phyloP scores from a whole-genome alignment of 37 sponge, comb jelly and placozoan genomes.

The Aphrocallistes beatrix region DNA sequence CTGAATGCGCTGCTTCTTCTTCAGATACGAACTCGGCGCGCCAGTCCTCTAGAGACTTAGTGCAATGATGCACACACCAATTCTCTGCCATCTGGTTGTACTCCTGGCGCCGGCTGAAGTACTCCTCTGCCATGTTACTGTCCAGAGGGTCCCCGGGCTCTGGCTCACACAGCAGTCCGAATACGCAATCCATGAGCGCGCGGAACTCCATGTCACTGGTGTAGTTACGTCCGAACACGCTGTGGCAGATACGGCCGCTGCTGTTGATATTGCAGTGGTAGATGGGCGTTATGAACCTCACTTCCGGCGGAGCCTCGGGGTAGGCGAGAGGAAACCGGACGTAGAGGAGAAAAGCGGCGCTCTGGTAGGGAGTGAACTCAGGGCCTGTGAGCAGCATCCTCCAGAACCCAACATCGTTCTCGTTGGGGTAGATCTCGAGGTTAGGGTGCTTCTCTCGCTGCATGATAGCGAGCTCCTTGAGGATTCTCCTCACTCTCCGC shows the following conservation, averaged over 20 bases:
- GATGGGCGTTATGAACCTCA: slow-evolving; percentile 26
- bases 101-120: background rate
- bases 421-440: slow-evolving; percentile 15
- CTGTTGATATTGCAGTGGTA: slow-evolving; percentile 25
- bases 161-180: background rate
- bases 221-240: slow-evolving; percentile 18
- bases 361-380: background rate
- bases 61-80: background rate
- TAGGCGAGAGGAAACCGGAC: slow-evolving; percentile 17
- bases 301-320: slow-evolving; percentile 20
- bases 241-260: slow-evolving; percentile 19
- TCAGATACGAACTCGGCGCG: slow-evolving; percentile 16
- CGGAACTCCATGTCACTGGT: slow-evolving; percentile 14
- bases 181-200: background rate
- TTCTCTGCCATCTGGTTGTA: background rate
- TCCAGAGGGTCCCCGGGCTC: slow-evolving; percentile 9
- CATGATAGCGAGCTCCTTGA: background rate
- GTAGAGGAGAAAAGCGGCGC: slow-evolving; percentile 19
- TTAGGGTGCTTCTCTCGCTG: background rate
- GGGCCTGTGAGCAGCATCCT: slow-evolving; percentile 15
- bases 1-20: background rate
- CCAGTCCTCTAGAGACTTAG: slow-evolving; percentile 19
- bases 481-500: background rate
- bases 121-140: slow-evolving; percentile 26
- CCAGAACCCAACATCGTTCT: slow-evolving; percentile 24